These are phyloP conservation scores for Caloenas nicobarica DNA, from an alignment of 2,113 vertebrate species.

Conservation along the genomic window DNA sequence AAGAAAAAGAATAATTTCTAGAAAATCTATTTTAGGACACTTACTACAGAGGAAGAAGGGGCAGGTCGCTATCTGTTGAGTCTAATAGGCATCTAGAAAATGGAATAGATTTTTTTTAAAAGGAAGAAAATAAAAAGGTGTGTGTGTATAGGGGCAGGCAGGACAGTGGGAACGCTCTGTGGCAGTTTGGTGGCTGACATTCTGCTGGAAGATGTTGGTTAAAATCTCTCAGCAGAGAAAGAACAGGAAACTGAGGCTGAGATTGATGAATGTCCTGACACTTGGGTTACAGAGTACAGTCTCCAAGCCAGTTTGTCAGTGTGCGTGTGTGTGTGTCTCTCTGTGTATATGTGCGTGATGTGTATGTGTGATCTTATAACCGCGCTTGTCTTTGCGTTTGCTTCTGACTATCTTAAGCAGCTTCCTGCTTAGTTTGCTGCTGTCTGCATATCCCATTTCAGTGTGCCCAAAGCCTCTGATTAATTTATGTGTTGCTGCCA, in stretches of 20 bases:
- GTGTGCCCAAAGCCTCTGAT: slow-evolving; percentile 18
- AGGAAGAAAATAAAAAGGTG: not conserved
- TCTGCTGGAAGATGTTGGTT: not conserved
- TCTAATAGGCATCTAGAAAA: not conserved
- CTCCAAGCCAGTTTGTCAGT: not conserved
- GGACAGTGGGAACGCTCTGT: not conserved
- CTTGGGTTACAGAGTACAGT: not conserved
- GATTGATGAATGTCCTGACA: not conserved
- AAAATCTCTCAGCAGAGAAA: not conserved
- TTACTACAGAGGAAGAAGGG: not conserved
- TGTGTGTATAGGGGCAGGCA: not conserved
- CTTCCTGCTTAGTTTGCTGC: slow-evolving; percentile 1
- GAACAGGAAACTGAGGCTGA: not conserved
- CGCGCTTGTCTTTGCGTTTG: slow-evolving; percentile 33
- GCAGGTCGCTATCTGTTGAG: not conserved
- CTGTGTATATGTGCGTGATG: too few relatives aligned
- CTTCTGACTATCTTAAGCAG: not conserved
- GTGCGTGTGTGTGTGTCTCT: not conserved
- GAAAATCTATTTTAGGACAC: not conserved
- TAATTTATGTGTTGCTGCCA: slow-evolving; percentile 52
- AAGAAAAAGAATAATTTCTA: not conserved
- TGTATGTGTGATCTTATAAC: not conserved
- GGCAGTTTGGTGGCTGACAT: not conserved
- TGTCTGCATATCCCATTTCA: slow-evolving; percentile 4
- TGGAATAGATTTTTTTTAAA: not conserved